These are phyloP conservation scores for Pseudopodoces humilis DNA, from an alignment of 2,113 vertebrate genomes.

Conservation along the genomic window DNA sequence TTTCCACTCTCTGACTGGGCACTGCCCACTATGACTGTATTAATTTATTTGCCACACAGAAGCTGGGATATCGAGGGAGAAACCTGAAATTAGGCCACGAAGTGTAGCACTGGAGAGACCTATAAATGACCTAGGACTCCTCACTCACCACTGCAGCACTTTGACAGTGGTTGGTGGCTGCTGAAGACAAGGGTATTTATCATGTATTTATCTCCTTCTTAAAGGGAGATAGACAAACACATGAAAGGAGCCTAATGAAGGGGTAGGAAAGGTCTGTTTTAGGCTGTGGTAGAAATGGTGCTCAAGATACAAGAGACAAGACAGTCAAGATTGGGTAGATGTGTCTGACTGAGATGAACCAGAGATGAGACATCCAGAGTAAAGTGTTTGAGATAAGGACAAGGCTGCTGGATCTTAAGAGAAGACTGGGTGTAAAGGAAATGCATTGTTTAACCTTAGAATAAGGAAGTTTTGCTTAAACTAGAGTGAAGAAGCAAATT, in stretches of 20 bases:
- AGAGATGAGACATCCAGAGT: not conserved
- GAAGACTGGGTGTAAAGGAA: not conserved
- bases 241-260: not conserved
- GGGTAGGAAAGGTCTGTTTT: not conserved
- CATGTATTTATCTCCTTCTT: not conserved
- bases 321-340: not conserved
- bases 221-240: not conserved
- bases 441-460: not conserved
- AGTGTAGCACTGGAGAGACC: not conserved
- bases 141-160: not conserved
- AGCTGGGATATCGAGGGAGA: not conserved
- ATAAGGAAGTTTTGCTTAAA: not conserved
- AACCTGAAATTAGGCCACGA: not conserved
- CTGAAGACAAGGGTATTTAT: not conserved
- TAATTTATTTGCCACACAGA: not conserved
- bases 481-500: not conserved
- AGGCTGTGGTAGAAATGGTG: not conserved
- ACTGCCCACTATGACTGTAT: rapidly evolving
- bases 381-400: not conserved
- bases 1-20: not conserved
- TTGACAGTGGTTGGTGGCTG: not conserved
- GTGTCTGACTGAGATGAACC: not conserved
- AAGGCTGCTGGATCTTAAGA: not conserved
- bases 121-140: not conserved
- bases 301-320: not conserved